Evolutionary conservation across 1,140 invertebrate genomes (phyloP).

Genomic region (Drosophila carrolli): DNA sequence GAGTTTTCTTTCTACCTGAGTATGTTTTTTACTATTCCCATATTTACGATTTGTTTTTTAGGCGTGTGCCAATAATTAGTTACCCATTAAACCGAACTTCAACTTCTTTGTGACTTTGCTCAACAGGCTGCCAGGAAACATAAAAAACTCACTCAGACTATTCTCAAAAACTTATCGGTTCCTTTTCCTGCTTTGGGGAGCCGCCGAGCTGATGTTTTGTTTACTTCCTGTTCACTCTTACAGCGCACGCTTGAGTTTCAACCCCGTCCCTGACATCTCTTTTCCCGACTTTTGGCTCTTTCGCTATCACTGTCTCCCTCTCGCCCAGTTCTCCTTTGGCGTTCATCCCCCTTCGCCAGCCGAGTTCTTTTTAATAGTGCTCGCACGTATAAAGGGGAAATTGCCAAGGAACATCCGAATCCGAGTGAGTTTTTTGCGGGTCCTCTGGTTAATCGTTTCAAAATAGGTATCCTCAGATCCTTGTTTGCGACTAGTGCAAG

Average conservation of each 20-base stretch:
- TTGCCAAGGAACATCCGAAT: constrained; percentile 7
- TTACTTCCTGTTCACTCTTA: constrained; percentile 74
- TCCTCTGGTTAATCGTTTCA: neutral
- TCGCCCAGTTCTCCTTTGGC: constrained; percentile 19
- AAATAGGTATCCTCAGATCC: constrained; percentile 9
- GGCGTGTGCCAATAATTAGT: constrained; percentile 78
- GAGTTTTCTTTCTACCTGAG: constrained; percentile 51
- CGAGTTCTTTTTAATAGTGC: constrained; percentile 35
- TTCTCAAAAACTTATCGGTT: constrained; percentile 26
- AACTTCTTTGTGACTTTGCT: constrained; percentile 16
- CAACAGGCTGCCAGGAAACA: constrained; percentile 52
- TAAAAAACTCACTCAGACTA: constrained; percentile 60
- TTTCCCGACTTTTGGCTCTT: constrained; percentile 68
- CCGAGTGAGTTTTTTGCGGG: constrained; percentile 34
- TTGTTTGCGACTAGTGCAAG: constrained; percentile 21
- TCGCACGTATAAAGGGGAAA: constrained; percentile 61
- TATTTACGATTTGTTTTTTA: constrained; percentile 66
- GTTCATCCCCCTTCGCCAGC: constrained; percentile 66
- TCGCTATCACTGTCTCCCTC: constrained; percentile 52
- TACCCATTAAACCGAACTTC: constrained; percentile 49
- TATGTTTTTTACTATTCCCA: constrained; percentile 50
- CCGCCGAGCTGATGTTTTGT: constrained; percentile 22
- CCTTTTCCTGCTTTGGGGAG: constrained; percentile 16
- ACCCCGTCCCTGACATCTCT: constrained; percentile 44
- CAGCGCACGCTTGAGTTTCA: constrained; percentile 69